phyloP scores from a whole-genome alignment of 2,113 vertebrate species.

The Sander vitreus region DNA sequence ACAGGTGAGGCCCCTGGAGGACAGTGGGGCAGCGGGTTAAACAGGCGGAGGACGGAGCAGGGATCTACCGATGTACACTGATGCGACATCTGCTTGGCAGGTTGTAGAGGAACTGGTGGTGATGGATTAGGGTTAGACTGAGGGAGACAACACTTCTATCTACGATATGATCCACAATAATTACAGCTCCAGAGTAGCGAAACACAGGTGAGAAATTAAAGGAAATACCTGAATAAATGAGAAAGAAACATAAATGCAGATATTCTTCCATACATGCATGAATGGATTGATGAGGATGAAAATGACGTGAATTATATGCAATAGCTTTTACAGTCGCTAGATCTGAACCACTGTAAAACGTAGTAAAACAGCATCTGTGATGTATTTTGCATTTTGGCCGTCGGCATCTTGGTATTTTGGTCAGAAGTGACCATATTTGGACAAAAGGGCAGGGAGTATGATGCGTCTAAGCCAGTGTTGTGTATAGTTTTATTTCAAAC shows the following conservation, averaged over 20 bases:
- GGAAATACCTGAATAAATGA: background rate
- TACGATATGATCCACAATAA: background rate
- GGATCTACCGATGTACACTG: constrained; percentile 14
- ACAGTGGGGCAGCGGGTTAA: constrained; percentile 35
- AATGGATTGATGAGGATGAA: too few relatives aligned
- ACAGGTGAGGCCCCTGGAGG: constrained; percentile 66
- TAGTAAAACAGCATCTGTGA: too few relatives aligned
- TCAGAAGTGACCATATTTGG: too few relatives aligned
- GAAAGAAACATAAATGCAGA: background rate
- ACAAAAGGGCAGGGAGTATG: too few relatives aligned
- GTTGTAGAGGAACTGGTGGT: constrained; percentile 4
- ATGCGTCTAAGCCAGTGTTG: too few relatives aligned
- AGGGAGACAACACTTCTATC: background rate
- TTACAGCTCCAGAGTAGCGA: background rate
- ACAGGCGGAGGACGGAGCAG: constrained; percentile 22
- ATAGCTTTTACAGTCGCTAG: too few relatives aligned
- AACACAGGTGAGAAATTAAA: background rate
- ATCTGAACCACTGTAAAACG: too few relatives aligned
- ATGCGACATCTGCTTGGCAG: constrained; percentile 49
- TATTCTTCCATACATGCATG: too few relatives aligned
- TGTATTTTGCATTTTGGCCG: too few relatives aligned
- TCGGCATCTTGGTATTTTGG: too few relatives aligned
- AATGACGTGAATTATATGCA: too few relatives aligned
- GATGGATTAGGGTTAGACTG: constrained; percentile 27
- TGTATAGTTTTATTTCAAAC: too few relatives aligned